phyloP scores from a whole-genome alignment of 2,113 vertebrate genomes.

The Platysteira castanea region DNA sequence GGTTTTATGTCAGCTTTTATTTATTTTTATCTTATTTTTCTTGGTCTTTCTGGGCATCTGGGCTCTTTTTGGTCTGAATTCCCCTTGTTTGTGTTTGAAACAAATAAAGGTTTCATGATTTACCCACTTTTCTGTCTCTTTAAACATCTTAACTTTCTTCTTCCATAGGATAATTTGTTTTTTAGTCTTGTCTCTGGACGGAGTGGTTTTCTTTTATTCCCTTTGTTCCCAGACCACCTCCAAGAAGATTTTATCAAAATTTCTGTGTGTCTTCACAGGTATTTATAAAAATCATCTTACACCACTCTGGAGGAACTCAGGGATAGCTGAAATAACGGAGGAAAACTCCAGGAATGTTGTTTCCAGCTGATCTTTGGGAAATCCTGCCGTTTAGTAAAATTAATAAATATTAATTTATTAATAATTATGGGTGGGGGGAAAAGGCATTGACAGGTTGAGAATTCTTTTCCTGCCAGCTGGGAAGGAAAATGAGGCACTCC shows the following conservation, averaged over 20 bases:
- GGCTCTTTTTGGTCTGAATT: not conserved
- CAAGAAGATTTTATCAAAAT: not conserved
- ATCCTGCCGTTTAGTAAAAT: too few species aligned
- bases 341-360: not conserved
- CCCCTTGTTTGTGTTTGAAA: not conserved
- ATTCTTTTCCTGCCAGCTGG: not conserved
- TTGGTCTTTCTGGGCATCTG: not conserved
- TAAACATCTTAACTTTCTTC: not conserved
- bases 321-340: not conserved
- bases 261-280: not conserved
- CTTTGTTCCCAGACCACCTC: not conserved
- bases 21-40: not conserved
- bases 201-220: not conserved
- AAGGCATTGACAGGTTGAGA: not conserved
- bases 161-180: not conserved
- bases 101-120: not conserved
- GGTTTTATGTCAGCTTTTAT: not conserved
- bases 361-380: not conserved
- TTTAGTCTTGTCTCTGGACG: not conserved
- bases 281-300: not conserved
- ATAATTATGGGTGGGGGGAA: not conserved
- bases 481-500: not conserved
- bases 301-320: not conserved
- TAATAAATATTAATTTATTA: too few species aligned
- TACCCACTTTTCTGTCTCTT: not conserved